Evolutionary conservation across 2,113 vertebrate genomes (phyloP).

Genomic region (Ginglymostoma cirratum): DNA sequence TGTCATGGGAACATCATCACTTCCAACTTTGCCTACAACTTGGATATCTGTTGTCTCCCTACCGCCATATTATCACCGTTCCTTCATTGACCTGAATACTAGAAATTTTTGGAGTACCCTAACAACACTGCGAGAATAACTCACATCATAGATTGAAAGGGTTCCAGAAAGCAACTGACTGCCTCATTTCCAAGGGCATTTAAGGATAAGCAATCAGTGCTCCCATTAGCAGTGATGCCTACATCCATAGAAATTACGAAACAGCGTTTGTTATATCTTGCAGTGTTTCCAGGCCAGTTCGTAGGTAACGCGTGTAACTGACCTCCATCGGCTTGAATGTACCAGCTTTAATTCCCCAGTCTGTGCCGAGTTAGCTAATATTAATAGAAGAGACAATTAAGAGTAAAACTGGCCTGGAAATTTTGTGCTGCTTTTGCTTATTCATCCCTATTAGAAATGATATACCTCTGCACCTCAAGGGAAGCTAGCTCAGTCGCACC

Average conservation of each 20-base stretch:
- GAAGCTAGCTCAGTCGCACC: neutral
- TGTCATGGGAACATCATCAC: neutral
- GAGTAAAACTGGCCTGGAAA: neutral
- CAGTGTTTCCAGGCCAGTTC: neutral
- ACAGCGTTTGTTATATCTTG: too few species aligned
- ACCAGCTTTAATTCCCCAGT: neutral
- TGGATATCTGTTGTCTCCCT: neutral
- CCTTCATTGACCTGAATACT: neutral
- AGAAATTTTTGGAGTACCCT: neutral
- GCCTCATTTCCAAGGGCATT: neutral
- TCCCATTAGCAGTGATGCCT: neutral
- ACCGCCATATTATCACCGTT: neutral
- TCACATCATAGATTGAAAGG: neutral
- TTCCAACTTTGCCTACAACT: neutral
- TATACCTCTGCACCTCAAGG: neutral
- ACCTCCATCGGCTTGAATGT: neutral
- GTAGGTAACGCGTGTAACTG: neutral
- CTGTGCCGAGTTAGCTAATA: neutral
- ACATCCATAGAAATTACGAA: neutral
- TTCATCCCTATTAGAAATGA: neutral
- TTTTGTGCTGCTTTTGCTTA: neutral
- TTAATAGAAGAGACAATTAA: neutral
- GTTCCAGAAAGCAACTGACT: neutral
- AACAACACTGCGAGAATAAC: neutral
- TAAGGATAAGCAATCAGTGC: neutral